Conservation (phyloP, 1,140 invertebrate species). For the Aphelenchoides fujianensis region DNA sequence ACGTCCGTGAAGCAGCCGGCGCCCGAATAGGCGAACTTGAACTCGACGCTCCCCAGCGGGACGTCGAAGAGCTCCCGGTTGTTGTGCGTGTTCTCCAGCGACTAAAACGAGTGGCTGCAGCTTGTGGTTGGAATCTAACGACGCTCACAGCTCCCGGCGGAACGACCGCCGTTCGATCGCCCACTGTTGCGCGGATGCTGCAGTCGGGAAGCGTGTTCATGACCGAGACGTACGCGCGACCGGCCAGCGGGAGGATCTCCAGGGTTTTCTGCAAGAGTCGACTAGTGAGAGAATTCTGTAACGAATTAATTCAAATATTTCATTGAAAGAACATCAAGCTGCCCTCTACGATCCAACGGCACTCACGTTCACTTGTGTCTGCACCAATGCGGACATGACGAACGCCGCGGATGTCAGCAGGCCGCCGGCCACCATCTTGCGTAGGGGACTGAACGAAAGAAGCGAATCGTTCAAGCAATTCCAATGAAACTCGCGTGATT, state of each 20-base stretch:
- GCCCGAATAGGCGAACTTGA: background rate
- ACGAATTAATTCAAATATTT: no score
- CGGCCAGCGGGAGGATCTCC: constrained; percentile 68
- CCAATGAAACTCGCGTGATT: background rate
- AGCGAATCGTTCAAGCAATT: no score
- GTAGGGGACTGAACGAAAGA: no score
- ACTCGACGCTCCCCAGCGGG: background rate
- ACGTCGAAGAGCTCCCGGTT: background rate
- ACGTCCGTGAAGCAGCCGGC: background rate
- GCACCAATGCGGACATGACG: no score
- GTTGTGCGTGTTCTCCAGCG: background rate
- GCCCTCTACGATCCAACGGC: no score
- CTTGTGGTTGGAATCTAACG: background rate
- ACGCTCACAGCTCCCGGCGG: background rate
- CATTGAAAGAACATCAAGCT: no score
- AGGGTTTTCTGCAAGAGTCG: constrained; percentile 73
- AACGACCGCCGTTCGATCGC: background rate
- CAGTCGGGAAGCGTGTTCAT: constrained; percentile 67
- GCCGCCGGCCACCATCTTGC: no score
- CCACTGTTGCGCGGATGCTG: constrained; percentile 4
- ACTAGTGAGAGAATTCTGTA: no score
- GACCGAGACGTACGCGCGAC: constrained; percentile 70
- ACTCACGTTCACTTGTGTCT: no score
- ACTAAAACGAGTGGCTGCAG: background rate
- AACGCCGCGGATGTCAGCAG: no score